Base-by-base conservation (phyloP, 2,797 vertebrate genomes). In the Hipposideros larvatus region DNA sequence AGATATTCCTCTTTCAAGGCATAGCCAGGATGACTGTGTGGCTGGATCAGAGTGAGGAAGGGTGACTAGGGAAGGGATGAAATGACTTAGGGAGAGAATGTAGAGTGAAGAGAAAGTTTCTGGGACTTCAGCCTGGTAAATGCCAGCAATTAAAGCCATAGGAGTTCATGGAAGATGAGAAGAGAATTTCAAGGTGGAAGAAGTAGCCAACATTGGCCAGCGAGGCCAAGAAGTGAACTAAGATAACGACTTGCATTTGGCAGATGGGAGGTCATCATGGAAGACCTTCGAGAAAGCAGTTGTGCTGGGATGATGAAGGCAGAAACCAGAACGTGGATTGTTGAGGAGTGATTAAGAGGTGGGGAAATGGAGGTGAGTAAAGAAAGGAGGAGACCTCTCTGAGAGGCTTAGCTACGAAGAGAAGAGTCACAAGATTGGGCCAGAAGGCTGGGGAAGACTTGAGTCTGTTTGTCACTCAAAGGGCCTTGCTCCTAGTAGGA, bases 221-320 rank as follows among this genome's bases (percentile, higher is more conserved):
- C 55, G 51, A 41, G 75, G 43, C 57, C 93, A 79, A 86, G 89
- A 94, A 90, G n/a, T 66, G 26, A 90, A n/a, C 75, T 28, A 82
- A 92, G 31, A 74, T 74, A 31, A 92, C 13, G 41, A 26, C 24
- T 87, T 90, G 43, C 13, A 34, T 61, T 87, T 78, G 85, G 48
- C 75, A 83, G 68, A 43, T 53, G 22, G 51, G 13, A 87, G 31
- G 28, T 63, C 34, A 41, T 74, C 61, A 19, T 21, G 46, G 79
- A n/a, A 61, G 68, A 75, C 2, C 48, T 70, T 51, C 1, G 8
- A 24, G 28, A 83, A 66, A 28, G 21, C 31, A 75, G 2, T 48
- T 70, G 31, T 11, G 16, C 37, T 46, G 70, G 31, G 70, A 48
- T 77, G 82, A 34, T 59, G 63, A 61, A 85, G 55, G 63, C 53